phyloP scores from a whole-genome alignment of 2,113 vertebrate genomes.

The Psammodynastes pulverulentus region DNA sequence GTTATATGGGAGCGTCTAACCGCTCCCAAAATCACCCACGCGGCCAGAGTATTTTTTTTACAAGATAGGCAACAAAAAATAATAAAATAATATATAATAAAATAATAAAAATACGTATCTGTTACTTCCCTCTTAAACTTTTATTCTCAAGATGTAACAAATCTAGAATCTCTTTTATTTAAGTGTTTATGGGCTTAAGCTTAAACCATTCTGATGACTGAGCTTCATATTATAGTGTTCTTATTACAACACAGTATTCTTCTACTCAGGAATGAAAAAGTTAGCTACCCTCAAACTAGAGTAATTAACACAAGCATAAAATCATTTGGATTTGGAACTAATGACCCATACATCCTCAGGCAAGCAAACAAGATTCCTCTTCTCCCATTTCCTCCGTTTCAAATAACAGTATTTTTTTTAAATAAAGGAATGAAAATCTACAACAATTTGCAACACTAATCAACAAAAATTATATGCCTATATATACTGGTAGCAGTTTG shows the following conservation, averaged over 20 bases:
- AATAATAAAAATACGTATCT: neutral
- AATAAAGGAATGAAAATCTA: neutral
- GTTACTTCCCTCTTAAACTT: neutral
- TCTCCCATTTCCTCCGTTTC: neutral
- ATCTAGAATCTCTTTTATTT: neutral
- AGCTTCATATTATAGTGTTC: neutral
- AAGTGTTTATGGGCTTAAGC: neutral
- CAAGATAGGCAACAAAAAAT: neutral
- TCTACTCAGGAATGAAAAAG: neutral
- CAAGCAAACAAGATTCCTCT: neutral
- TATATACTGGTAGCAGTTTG: neutral
- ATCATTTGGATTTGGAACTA: neutral
- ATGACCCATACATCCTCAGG: neutral
- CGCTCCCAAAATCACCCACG: no score
- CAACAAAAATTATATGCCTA: neutral
- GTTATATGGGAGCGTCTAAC: no score
- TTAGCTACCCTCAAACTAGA: neutral
- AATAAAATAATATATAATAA: no score
- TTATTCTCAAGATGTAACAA: neutral
- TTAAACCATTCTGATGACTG: neutral
- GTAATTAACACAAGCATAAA: neutral
- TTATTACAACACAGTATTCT: neutral
- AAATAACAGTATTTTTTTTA: neutral
- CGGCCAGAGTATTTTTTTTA: neutral
- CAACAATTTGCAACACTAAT: neutral